phyloP scores from a whole-genome alignment of 1,140 invertebrate genomes.

The Paramacrobiotus metropolitanus region DNA sequence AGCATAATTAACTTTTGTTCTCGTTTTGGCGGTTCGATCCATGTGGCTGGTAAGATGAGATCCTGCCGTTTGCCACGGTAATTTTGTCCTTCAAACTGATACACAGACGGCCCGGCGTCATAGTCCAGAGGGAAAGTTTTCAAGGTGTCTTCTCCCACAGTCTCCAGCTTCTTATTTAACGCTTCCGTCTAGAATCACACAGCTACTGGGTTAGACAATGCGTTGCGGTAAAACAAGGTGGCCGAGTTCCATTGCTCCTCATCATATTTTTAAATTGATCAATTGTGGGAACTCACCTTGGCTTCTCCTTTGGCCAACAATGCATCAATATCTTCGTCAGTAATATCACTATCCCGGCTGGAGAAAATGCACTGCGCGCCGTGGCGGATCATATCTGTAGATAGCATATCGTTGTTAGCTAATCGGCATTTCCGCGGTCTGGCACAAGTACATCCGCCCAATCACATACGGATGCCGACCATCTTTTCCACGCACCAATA shows the following conservation, averaged over 20 bases:
- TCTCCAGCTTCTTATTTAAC: constrained; percentile 68
- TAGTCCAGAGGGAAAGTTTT: constrained; percentile 80
- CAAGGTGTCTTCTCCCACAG: constrained; percentile 68
- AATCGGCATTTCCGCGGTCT: constrained; percentile 62
- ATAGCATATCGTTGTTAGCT: constrained; percentile 95
- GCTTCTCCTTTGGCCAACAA: constrained; percentile 74
- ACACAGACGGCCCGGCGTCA: constrained; percentile 56
- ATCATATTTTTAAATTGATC: not conserved
- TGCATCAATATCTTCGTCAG: constrained; percentile 90
- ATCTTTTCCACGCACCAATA: not conserved
- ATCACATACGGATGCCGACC: constrained; percentile 12
- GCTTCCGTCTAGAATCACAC: constrained; percentile 44
- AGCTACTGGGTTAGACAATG: too few relatives aligned
- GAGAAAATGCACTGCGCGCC: constrained; percentile 97
- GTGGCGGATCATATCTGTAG: constrained; percentile 94
- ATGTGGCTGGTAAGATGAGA: constrained; percentile 52
- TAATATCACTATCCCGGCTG: constrained; percentile 90
- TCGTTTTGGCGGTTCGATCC: constrained; percentile 97
- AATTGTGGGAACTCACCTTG: constrained; percentile 33
- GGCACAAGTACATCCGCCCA: constrained; percentile 64
- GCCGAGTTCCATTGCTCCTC: too few relatives aligned
- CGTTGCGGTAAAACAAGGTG: constrained; percentile 4
- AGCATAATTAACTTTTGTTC: constrained; percentile 98
- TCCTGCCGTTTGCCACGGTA: constrained; percentile 48
- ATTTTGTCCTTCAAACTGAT: constrained; percentile 80